Evolutionary conservation across 2,888 invertebrate genomes (phyloP), one percentile per base, ranked within the genome.

Genomic region (Saturnia japonica): DNA sequence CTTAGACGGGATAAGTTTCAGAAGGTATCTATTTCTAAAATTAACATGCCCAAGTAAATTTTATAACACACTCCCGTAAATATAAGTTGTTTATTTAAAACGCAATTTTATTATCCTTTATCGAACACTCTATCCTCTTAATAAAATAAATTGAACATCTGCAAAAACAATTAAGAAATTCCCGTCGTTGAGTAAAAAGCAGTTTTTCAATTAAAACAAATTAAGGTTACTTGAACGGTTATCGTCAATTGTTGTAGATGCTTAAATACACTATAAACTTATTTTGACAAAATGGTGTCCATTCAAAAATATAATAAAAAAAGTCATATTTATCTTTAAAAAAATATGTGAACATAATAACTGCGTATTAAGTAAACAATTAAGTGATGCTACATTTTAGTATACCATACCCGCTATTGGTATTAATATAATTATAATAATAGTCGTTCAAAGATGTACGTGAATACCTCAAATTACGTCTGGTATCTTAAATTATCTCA

Each of bases 121-220:
- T 67, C 25, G 42, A 54, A 12, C 54, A 42, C 54, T 25, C 66
- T 42, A 54, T 62, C 16, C 43, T 42, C 40, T 70, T 54, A 70
- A 66, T 67, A 42, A 82, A 85, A 83, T 84, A 79, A 85, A 86
- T 83, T 82, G 86, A 85, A 81, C 87, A 85, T 86, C 85, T 87
- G 85, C 85, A 83, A 85, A 85, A 87, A 82, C 88, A 87, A 91
- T 88, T 86, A 90, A 85, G 77, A 73, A 81, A 83, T 89, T 85
- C 80, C 80, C 84, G 78, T 81, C 82, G 79, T 82, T 85, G 84
- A 82, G 86, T 84, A 83, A 85, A 86, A 84, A 79, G 85, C 83
- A 80, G 85, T 93, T 91, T 90, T 89, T 88, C 93, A 94, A 93
- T 94, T 93, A 85, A 91, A 86, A 81, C 93, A 91, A 71, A 94